Base-by-base conservation (phyloP, 2,797 vertebrate species). In the Hydrolagus colliei region DNA sequence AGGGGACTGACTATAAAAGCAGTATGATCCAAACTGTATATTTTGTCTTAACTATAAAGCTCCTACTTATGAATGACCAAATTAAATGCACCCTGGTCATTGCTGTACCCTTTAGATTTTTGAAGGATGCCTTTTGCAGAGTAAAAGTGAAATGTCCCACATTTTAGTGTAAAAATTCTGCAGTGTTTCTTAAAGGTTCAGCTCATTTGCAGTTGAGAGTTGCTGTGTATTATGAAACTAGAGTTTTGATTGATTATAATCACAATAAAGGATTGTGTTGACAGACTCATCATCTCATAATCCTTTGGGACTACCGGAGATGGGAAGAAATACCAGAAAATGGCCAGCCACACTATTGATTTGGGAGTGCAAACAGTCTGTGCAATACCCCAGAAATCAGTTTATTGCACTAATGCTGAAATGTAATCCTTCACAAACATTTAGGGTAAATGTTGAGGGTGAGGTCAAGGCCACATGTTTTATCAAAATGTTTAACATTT, bases 321-420 rank as follows among this genome's bases (percentile, higher is more conserved):
- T 63, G 77, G 22, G 11, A 80, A 80, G 32, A 3, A 80, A 80
- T 80, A 52, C n/a, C 2, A 65, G 61, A 16, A 80, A 80, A 80
- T 80, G 59, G 13, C 62, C 22, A 65, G 62, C 41, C 41, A 52
- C 41, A 22, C 14, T 18, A 80, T 80, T 78, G 61, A 79, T 79
- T 80, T 65, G 27, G 20, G 77, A 27, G n/a, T 80, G 12, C 61
- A 32, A 61, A 32, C 22, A 62, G 27, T 32, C 61, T 65, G 11
- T 63, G n/a, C 22, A 65, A 62, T 65, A 7, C 62, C 77, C 62
- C 62, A 65, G 22, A n/a, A 80, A 80, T 12, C 32, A 52, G 62
- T 78, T 78, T 63, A 63, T 27, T 20, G 12, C 20, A 78, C 76
- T 63, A 74, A 5, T 80, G 61, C 77, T 79, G 77, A 80, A 13